Percentiles rank a stretch among this genome's conserved stretches.
Conservation (phyloP, 2,113 vertebrate genomes). For the Microtus pennsylvanicus region DNA sequence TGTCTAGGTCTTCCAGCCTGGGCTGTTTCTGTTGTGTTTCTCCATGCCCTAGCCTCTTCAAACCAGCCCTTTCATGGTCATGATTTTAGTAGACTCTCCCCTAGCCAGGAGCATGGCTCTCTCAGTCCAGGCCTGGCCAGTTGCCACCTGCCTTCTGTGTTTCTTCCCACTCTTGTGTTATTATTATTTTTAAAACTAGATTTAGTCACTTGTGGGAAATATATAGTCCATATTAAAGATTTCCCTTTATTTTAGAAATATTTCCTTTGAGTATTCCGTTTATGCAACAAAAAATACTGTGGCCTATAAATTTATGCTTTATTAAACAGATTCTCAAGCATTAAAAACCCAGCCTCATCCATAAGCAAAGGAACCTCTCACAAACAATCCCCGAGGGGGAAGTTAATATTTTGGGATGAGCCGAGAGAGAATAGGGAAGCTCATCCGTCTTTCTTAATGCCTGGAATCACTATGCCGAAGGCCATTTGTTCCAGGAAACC, state of each 20-base stretch:
- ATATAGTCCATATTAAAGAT: constrained; percentile 36
- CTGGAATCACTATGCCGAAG: not conserved
- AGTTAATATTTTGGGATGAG: not conserved
- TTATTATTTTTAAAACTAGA: not conserved
- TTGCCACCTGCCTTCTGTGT: not conserved
- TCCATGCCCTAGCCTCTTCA: not conserved
- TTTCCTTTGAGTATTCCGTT: constrained; percentile 25
- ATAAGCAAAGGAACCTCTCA: constrained; percentile 16
- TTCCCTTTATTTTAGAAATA: constrained; percentile 21
- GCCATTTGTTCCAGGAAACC: not conserved
- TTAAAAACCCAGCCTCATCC: not conserved
- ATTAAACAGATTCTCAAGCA: constrained; percentile 44
- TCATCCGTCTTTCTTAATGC: not conserved
- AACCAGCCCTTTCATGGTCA: not conserved
- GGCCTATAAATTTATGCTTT: constrained; percentile 42
- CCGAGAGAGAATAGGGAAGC: not conserved
- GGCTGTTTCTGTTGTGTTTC: not conserved
- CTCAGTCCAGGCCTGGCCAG: not conserved
- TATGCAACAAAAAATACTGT: not conserved
- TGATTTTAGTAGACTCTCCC: not conserved
- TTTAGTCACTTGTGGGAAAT: not conserved
- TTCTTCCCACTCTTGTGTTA: not conserved
- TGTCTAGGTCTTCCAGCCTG: not conserved
- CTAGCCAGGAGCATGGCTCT: not conserved
- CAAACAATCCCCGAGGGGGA: not conserved